Evolutionary conservation across 2,888 invertebrate species (phyloP).

Genomic region (Chrysolina oricalcia): DNA sequence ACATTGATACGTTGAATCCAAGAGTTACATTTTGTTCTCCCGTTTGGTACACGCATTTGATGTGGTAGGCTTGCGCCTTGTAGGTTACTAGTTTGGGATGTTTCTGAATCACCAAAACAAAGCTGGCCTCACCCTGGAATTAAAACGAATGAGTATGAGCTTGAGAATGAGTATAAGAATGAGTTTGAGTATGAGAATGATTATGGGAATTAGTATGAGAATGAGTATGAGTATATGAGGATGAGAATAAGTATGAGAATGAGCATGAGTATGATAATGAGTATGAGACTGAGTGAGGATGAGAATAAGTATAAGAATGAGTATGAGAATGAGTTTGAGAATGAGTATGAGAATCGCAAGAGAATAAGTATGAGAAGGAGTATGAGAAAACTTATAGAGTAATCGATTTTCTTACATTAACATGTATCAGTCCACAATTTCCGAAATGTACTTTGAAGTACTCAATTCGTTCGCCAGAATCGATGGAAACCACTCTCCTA

Average conservation of each 20-base stretch:
- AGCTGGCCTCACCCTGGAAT: conserved; percentile 89
- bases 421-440: conserved; percentile 91
- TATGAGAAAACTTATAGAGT: neutral
- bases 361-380: too few relatives aligned
- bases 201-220: too few relatives aligned
- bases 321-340: too few relatives aligned
- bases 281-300: too few relatives aligned
- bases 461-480: conserved; percentile 76
- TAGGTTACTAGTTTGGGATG: conserved; percentile 96
- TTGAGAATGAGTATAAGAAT: too few relatives aligned
- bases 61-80: conserved; percentile 96
- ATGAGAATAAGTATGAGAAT: too few relatives aligned
- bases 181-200: too few relatives aligned
- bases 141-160: neutral
- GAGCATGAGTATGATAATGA: too few relatives aligned
- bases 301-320: too few relatives aligned
- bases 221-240: too few relatives aligned
- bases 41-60: conserved; percentile 95
- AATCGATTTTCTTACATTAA: conserved; percentile 79
- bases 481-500: conserved; percentile 83
- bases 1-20: conserved; percentile 96
- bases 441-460: conserved; percentile 87
- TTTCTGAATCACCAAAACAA: conserved; percentile 95
- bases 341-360: too few relatives aligned
- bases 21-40: conserved; percentile 94